These are phyloP conservation scores for Pogonognathellus flavescens DNA, from an alignment of 1,140 invertebrate species.

Conservation along the genomic window DNA sequence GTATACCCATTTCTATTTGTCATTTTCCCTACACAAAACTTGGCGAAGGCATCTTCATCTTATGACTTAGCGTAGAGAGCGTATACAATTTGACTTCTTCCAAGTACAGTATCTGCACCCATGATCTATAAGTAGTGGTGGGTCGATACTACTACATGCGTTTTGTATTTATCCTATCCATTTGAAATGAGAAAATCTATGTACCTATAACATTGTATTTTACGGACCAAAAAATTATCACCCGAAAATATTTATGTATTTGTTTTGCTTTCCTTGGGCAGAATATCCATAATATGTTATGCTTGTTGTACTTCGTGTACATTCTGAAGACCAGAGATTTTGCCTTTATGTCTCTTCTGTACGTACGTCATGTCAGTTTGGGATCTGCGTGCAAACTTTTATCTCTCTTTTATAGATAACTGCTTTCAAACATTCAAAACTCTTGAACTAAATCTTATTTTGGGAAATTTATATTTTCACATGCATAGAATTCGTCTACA, in stretches of 20 bases:
- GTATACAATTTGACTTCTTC: background rate
- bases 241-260: conserved; percentile 24
- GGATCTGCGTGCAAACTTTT: background rate
- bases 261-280: conserved; percentile 28
- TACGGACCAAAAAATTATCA: background rate
- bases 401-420: conserved; percentile 22
- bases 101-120: background rate
- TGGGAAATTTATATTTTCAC: background rate
- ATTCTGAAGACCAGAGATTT: conserved; percentile 1
- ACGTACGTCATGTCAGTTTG: conserved; percentile 16
- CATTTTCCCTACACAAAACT: conserved; percentile 24
- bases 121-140: background rate
- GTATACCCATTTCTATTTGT: conserved; percentile 39
- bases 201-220: background rate
- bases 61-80: background rate
- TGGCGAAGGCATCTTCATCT: background rate
- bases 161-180: too few species aligned
- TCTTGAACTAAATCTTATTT: conserved; percentile 14
- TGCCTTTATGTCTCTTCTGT: background rate
- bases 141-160: background rate
- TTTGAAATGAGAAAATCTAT: background rate
- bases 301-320: background rate
- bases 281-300: background rate
- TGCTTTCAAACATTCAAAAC: conserved; percentile 26
- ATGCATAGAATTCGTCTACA: too few species aligned